Evolutionary conservation across 2,113 vertebrate species (phyloP).

Genomic region (Chelonoidis abingdonii): DNA sequence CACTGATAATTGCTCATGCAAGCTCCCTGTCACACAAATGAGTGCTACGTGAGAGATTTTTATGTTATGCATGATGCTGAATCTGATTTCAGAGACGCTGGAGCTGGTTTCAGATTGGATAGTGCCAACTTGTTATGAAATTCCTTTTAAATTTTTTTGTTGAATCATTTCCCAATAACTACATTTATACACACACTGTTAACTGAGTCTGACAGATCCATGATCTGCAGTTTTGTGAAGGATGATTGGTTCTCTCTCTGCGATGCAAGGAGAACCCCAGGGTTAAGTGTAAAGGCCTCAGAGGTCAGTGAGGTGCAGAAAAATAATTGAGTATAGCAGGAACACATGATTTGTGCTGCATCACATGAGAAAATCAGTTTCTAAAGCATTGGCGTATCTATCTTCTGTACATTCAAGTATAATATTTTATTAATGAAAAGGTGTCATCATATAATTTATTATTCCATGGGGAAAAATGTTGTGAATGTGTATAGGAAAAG

Average conservation of each 20-base stretch:
- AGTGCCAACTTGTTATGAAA: neutral
- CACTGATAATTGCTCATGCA: neutral
- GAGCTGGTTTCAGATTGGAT: constrained; percentile 11
- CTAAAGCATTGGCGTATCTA: neutral
- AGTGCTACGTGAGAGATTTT: neutral
- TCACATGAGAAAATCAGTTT: neutral
- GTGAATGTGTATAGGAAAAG: neutral
- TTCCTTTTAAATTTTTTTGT: neutral
- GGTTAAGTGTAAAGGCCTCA: neutral
- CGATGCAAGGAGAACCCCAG: neutral
- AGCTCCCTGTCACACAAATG: neutral
- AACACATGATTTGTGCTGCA: neutral
- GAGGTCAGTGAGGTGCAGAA: neutral
- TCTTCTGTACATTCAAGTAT: neutral
- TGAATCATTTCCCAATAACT: neutral
- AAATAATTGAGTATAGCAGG: neutral
- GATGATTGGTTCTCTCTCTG: neutral
- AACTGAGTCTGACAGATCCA: constrained; percentile 47
- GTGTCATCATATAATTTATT: neutral
- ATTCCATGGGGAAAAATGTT: neutral
- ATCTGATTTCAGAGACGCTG: neutral
- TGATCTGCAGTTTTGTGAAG: neutral
- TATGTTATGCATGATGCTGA: neutral
- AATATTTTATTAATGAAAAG: neutral
- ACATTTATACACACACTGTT: neutral